Evolutionary conservation across 2,888 invertebrate species (phyloP).

Genomic region (Cryptocephalus primarius): DNA sequence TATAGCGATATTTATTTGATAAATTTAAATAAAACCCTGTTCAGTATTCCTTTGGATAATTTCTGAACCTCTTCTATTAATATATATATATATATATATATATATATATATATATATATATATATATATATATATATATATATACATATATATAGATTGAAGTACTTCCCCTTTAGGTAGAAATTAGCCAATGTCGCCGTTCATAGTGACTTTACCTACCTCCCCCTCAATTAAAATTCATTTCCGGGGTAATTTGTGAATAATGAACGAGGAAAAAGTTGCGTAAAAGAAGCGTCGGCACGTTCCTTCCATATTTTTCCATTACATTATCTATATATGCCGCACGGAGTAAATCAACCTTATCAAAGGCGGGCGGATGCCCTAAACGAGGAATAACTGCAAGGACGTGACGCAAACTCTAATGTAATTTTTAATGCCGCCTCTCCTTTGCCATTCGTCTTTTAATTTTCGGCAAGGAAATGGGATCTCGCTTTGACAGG

Average conservation of each 20-base stretch:
- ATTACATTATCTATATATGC: slow-evolving; percentile 40
- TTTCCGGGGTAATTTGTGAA: slow-evolving; percentile 12
- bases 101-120: too few species aligned
- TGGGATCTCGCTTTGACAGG: background rate
- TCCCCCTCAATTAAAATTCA: slow-evolving; percentile 6
- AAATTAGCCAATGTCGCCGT: too few species aligned
- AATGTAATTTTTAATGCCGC: slow-evolving; percentile 32
- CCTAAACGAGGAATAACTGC: slow-evolving; percentile 39
- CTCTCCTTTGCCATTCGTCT: slow-evolving; percentile 21
- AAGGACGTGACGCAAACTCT: slow-evolving; percentile 33
- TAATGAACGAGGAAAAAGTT: slow-evolving; percentile 7
- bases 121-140: too few species aligned
- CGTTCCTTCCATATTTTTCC: slow-evolving; percentile 36
- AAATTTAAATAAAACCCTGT: too few species aligned
- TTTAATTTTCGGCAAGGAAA: slow-evolving; percentile 15
- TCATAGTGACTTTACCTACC: background rate
- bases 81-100: too few species aligned
- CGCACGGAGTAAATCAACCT: slow-evolving; percentile 37
- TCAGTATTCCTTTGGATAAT: too few species aligned
- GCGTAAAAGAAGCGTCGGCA: slow-evolving; percentile 17
- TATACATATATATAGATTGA: too few species aligned
- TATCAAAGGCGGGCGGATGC: slow-evolving; percentile 27
- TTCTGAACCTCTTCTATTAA: too few species aligned
- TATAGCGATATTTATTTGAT: too few species aligned
- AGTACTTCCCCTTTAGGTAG: too few species aligned